phyloP scores from a whole-genome alignment of 2,113 vertebrate species.

The Sphyrna mokarran region DNA sequence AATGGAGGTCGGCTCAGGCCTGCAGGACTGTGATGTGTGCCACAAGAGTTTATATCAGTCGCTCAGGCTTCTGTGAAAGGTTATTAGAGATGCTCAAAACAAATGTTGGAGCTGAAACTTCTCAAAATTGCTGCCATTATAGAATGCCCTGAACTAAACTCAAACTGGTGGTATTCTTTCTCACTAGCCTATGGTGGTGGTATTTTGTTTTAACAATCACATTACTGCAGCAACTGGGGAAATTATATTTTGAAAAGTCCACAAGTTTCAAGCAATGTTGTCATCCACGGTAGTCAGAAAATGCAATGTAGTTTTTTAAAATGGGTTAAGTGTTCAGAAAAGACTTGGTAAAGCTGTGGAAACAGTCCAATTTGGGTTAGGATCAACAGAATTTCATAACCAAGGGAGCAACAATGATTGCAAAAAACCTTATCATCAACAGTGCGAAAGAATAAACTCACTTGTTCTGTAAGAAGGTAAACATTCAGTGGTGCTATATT shows the following conservation, averaged over 20 bases:
- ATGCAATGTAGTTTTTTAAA: neutral
- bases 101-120: constrained; percentile 36
- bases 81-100: constrained; percentile 45
- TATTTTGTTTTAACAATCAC: neutral
- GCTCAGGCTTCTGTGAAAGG: constrained; percentile 56
- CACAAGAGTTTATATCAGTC: constrained; percentile 52
- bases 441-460: neutral
- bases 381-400: neutral
- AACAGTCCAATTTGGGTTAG: neutral
- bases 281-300: neutral
- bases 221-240: neutral
- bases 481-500: neutral
- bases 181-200: neutral
- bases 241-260: constrained; percentile 22
- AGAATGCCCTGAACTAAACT: constrained; percentile 21
- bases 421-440: neutral
- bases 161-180: neutral
- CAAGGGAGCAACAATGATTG: neutral
- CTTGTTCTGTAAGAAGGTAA: neutral
- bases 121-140: constrained; percentile 34
- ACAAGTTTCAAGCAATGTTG: neutral
- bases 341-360: neutral
- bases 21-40: constrained; percentile 51
- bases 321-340: neutral
- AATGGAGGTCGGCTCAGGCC: constrained; percentile 50